These are phyloP conservation scores for Timema cristinae DNA, from an alignment of 2,888 invertebrate genomes.

Conservation along the genomic window DNA sequence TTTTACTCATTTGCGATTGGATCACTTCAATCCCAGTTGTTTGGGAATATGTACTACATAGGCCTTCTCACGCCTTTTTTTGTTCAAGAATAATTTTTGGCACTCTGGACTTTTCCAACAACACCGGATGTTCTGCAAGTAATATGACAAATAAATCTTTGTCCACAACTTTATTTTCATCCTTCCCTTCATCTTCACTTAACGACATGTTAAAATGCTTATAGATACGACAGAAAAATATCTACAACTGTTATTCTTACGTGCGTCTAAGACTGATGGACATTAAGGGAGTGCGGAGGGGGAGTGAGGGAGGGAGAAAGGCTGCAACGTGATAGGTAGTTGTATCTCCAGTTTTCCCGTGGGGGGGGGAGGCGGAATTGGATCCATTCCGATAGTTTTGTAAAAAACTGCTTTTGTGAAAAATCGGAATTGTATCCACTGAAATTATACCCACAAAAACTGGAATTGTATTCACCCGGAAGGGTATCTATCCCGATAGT, in stretches of 20 bases:
- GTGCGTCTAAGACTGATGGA: no score
- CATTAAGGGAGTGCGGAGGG: no score
- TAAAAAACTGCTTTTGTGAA: no score
- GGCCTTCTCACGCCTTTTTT: not conserved
- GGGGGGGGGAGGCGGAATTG: no score
- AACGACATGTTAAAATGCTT: not conserved
- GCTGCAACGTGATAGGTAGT: no score
- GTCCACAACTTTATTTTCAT: conserved; percentile 5
- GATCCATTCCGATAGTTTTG: no score
- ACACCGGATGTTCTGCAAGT: conserved; percentile 6
- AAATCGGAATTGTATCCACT: no score
- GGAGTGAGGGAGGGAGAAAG: no score
- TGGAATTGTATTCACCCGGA: no score
- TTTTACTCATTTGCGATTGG: conserved; percentile 10
- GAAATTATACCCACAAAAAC: no score
- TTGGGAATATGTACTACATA: conserved; percentile 11
- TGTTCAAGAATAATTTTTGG: not conserved
- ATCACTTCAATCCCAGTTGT: not conserved
- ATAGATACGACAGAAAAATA: not conserved
- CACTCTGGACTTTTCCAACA: conserved; percentile 3
- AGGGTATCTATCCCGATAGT: no score
- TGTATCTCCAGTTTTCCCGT: no score
- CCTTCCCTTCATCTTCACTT: conserved; percentile 3
- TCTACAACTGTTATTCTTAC: not conserved
- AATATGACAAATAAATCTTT: conserved; percentile 7